phyloP scores from a whole-genome alignment of 2,888 invertebrate genomes.

The Noctua fimbriata region DNA sequence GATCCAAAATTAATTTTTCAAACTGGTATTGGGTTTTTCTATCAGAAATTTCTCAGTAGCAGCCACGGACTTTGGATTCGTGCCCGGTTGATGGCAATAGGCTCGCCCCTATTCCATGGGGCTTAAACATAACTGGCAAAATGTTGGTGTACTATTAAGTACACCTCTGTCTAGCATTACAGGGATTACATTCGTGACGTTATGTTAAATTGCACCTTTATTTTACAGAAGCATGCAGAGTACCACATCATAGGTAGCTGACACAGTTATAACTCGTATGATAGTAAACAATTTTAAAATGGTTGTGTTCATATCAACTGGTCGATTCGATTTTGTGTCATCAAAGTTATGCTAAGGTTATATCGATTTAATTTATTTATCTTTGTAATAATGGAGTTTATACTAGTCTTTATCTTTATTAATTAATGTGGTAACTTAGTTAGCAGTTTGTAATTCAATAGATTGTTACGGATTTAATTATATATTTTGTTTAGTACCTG shows the following conservation, averaged over 20 bases:
- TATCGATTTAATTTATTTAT: constrained; percentile 42
- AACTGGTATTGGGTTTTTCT: too few relatives aligned
- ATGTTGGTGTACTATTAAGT: too few relatives aligned
- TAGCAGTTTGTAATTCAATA: constrained; percentile 14
- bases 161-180: too few relatives aligned
- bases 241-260: constrained; percentile 87
- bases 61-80: too few relatives aligned
- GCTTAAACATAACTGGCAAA: too few relatives aligned
- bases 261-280: constrained; percentile 32
- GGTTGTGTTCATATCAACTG: constrained; percentile 80
- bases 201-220: neutral
- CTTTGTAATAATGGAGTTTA: constrained; percentile 28
- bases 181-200: too few relatives aligned
- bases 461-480: neutral
- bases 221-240: constrained; percentile 84
- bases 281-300: constrained; percentile 65
- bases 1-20: too few relatives aligned
- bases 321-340: constrained; percentile 35
- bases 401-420: constrained; percentile 13
- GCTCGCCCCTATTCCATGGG: too few relatives aligned
- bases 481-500: neutral
- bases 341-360: constrained; percentile 35
- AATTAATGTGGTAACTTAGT: neutral
- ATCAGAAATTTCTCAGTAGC: too few relatives aligned
- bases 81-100: too few relatives aligned